phyloP scores from a whole-genome alignment of 2,113 vertebrate genomes.

The Podarcis raffonei region DNA sequence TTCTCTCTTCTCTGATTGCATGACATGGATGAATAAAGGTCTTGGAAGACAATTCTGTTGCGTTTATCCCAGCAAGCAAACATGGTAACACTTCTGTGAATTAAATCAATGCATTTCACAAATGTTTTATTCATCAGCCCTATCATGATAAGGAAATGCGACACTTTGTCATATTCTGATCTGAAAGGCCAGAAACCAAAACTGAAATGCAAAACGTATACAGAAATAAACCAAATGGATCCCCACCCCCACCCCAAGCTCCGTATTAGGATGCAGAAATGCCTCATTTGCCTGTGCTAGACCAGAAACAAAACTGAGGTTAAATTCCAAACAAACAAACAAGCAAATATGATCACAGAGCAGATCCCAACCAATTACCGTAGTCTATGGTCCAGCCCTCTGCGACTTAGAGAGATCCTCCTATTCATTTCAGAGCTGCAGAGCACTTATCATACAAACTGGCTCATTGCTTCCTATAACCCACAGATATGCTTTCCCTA shows the following conservation, averaged over 20 bases:
- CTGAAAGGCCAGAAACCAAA: background rate
- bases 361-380: background rate
- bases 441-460: constrained; percentile 6
- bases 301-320: background rate
- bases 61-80: background rate
- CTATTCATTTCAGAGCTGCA: background rate
- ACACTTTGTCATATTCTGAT: background rate
- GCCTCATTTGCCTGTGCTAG: background rate
- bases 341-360: background rate
- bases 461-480: background rate
- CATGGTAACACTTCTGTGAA: background rate
- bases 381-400: background rate
- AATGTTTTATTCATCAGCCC: background rate
- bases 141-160: background rate
- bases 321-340: background rate
- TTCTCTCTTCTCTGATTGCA: background rate
- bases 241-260: no score
- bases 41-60: background rate
- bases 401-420: background rate
- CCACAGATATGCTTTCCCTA: background rate
- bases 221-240: no score
- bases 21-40: background rate
- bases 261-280: background rate
- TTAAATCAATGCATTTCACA: background rate
- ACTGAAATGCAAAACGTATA: background rate